Evolutionary conservation across 2,797 vertebrate species (phyloP).

Genomic region (Vespertilio murinus): DNA sequence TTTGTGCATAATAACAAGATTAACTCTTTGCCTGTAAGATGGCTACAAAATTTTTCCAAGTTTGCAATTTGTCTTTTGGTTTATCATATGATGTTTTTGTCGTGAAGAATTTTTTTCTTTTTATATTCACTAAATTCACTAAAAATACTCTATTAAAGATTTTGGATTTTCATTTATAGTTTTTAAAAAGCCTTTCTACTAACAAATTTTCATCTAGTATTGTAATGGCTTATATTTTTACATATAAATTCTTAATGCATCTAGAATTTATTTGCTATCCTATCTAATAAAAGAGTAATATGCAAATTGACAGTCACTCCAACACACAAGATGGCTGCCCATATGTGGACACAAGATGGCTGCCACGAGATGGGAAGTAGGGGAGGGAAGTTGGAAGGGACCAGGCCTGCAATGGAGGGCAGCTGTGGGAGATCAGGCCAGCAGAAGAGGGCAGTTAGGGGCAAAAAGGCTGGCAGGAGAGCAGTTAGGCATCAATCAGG

Average conservation of each 20-base stretch:
- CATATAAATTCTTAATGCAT: not conserved
- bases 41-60: not conserved
- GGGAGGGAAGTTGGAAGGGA: too few species aligned
- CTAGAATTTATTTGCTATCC: not conserved
- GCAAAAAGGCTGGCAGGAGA: too few species aligned
- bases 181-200: not conserved
- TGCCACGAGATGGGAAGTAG: too few species aligned
- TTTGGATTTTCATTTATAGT: not conserved
- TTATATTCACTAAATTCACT: not conserved
- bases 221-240: not conserved
- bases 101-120: not conserved
- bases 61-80: not conserved
- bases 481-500: too few species aligned
- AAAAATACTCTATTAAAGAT: not conserved
- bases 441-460: too few species aligned
- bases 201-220: conserved; percentile 9
- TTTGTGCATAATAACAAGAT: not conserved
- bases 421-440: too few species aligned
- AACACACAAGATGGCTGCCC: too few species aligned
- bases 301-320: too few species aligned
- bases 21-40: not conserved
- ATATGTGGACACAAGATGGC: too few species aligned
- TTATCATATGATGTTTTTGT: not conserved
- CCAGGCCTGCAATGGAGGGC: too few species aligned
- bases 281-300: too few species aligned